These are phyloP conservation scores for Poeciliopsis turrubarensis DNA, from an alignment of 2,113 vertebrate species.

Conservation along the genomic window DNA sequence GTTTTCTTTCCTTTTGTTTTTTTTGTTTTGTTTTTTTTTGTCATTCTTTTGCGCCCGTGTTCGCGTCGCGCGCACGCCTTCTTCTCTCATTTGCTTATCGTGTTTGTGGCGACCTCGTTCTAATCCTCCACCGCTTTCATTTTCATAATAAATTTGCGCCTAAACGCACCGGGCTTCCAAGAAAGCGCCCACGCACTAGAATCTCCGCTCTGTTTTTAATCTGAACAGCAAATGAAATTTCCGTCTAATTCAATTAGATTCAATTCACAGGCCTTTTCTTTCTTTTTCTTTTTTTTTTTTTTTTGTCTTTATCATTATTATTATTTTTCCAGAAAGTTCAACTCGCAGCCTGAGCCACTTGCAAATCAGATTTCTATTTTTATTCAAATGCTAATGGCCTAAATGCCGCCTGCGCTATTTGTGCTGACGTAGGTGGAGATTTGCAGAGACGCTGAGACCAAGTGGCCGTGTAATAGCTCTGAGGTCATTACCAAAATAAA, in stretches of 20 bases:
- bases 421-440: conserved; percentile 1
- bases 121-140: not conserved
- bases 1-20: not conserved
- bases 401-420: not conserved
- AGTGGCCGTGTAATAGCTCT: conserved; percentile 2
- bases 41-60: not conserved
- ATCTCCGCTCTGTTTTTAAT: not conserved
- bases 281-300: too few relatives aligned
- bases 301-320: too few relatives aligned
- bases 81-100: conserved; percentile 31
- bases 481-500: conserved; percentile 16
- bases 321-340: conserved; percentile 5
- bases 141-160: conserved; percentile 3
- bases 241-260: not conserved
- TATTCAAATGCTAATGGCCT: conserved; percentile 11
- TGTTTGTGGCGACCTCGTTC: conserved; percentile 4
- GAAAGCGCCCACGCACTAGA: not conserved
- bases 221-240: conserved; percentile 4
- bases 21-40: too few relatives aligned
- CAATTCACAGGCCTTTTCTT: not conserved
- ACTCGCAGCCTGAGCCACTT: not conserved
- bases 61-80: conserved; percentile 3
- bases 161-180: not conserved
- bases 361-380: conserved; percentile 9
- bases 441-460: not conserved